Conservation (phyloP, 2,113 vertebrate genomes). For the Seriola rivoliana region DNA sequence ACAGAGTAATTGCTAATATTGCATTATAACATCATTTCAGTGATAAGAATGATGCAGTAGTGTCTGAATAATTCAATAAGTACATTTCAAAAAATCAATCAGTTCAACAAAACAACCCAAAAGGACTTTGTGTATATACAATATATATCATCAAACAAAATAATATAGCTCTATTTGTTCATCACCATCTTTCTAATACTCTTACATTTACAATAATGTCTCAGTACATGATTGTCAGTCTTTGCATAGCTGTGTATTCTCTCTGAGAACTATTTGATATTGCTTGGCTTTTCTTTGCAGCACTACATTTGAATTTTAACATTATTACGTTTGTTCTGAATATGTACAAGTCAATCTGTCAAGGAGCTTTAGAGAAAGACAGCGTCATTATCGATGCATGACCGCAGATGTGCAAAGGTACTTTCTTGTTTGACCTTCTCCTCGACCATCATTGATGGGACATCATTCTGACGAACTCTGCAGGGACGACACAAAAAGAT, state of each 20-base stretch:
- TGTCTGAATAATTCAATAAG: slow-evolving; percentile 10
- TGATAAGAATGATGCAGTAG: not conserved
- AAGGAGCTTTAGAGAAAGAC: slow-evolving; percentile 1
- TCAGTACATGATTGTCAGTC: slow-evolving; percentile 12
- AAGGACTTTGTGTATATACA: slow-evolving; percentile 29
- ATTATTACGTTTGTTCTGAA: not conserved
- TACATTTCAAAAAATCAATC: slow-evolving; percentile 25
- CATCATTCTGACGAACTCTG: slow-evolving; percentile 86
- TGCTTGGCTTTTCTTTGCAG: slow-evolving; percentile 24
- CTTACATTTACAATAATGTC: slow-evolving; percentile 13
- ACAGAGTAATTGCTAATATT: not conserved
- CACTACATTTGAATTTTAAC: slow-evolving; percentile 1
- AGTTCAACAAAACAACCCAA: slow-evolving; percentile 25
- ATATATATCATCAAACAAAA: slow-evolving; percentile 36
- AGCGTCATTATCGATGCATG: not conserved
- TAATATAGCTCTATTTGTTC: not conserved
- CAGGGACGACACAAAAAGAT: slow-evolving; percentile 17
- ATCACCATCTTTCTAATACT: not conserved
- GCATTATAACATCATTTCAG: not conserved
- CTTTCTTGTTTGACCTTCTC: not conserved
- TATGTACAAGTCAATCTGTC: not conserved
- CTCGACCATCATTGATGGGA: slow-evolving; percentile 68
- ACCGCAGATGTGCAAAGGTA: slow-evolving; percentile 23
- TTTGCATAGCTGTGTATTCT: slow-evolving; percentile 53
- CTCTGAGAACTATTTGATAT: slow-evolving; percentile 27